phyloP scores from a whole-genome alignment of 2,113 vertebrate genomes.

The Aramus guarauna region DNA sequence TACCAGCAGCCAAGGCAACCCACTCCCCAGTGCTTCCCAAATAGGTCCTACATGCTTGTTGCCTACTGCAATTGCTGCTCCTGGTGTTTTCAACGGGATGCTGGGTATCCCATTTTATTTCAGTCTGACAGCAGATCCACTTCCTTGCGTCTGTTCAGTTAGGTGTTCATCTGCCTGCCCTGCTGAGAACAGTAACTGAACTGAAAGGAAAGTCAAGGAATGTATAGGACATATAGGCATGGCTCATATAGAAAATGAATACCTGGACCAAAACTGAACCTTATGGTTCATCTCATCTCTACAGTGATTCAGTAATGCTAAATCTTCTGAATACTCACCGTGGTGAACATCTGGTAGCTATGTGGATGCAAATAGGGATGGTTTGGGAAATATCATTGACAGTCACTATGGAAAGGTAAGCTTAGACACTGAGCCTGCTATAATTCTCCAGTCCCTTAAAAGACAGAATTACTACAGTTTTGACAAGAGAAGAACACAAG shows the following conservation, averaged over 20 bases:
- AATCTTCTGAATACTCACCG: neutral
- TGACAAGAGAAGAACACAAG: conserved; percentile 50
- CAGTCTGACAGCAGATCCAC: neutral
- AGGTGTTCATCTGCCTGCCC: neutral
- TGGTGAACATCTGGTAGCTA: neutral
- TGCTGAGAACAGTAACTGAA: neutral
- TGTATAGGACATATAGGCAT: neutral
- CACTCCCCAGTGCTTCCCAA: neutral
- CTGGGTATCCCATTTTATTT: neutral
- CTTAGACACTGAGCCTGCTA: neutral
- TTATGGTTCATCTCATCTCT: neutral
- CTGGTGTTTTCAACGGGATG: neutral
- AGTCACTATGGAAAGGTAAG: neutral
- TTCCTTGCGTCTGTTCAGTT: neutral
- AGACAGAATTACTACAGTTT: conserved; percentile 15
- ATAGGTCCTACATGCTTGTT: neutral
- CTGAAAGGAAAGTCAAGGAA: neutral
- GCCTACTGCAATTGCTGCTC: neutral
- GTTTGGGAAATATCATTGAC: neutral
- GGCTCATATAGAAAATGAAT: neutral
- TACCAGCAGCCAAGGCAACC: neutral
- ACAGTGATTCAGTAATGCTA: neutral
- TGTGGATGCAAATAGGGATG: neutral
- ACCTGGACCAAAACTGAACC: neutral
- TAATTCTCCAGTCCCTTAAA: conserved; percentile 5